Percentiles rank a stretch among this genome's conserved stretches.
Evolutionary conservation across 2,797 vertebrate species (phyloP).

Genomic region (Ciconia nigra): DNA sequence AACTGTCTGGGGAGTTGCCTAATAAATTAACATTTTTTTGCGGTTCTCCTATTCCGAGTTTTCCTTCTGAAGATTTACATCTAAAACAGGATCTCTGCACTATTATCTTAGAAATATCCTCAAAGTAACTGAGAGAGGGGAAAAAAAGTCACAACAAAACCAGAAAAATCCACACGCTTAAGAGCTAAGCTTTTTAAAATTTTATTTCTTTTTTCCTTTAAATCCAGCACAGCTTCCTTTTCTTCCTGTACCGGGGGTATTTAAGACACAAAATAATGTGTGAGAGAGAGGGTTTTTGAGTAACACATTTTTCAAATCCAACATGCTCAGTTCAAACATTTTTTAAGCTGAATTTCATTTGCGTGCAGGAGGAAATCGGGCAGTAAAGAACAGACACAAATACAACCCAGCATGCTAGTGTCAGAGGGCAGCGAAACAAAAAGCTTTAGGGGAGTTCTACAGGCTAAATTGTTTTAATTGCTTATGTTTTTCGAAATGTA

Average conservation of each 20-base stretch:
- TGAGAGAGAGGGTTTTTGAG: not conserved
- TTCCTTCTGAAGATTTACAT: constrained; percentile 2
- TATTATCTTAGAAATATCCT: not conserved
- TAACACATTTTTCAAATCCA: not conserved
- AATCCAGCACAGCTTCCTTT: not conserved
- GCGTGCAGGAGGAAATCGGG: not conserved
- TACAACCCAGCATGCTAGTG: not conserved
- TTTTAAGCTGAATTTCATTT: not conserved
- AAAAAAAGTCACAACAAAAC: not conserved
- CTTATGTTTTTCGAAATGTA: not conserved
- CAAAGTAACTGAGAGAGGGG: not conserved
- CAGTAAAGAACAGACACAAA: not conserved
- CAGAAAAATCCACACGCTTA: not conserved
- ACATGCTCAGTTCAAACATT: not conserved
- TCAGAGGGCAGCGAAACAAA: not conserved
- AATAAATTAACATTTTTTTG: not conserved
- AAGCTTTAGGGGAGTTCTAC: not conserved
- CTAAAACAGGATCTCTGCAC: not conserved
- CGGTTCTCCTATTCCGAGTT: not conserved
- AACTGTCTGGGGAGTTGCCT: not conserved
- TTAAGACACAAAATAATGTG: not conserved
- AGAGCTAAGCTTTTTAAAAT: not conserved
- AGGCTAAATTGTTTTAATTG: not conserved
- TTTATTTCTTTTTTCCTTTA: not conserved
- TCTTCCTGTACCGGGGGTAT: not conserved